Conservation (phyloP, 2,888 invertebrate species). For the Uloborus plumipes region DNA sequence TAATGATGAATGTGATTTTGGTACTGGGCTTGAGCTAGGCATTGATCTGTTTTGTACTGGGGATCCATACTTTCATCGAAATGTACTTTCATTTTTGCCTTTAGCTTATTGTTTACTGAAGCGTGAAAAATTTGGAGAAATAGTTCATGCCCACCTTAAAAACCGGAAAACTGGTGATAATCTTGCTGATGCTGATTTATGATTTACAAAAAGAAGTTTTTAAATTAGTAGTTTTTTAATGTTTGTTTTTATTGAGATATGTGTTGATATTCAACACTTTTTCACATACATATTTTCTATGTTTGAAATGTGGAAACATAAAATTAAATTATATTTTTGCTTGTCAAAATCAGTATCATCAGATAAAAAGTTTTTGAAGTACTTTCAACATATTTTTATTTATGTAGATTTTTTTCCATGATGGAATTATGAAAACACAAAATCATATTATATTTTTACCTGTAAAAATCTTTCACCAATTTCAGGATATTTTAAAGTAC, state of each 20-base stretch:
- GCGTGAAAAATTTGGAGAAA: conserved; percentile 80
- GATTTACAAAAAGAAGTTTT: background rate
- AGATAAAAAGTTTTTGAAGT: too few relatives aligned
- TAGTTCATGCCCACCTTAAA: conserved; percentile 82
- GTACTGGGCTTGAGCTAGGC: conserved; percentile 90
- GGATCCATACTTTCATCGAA: conserved; percentile 78
- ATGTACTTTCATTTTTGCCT: conserved; percentile 78
- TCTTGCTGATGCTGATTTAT: conserved; percentile 3
- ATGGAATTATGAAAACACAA: too few relatives aligned
- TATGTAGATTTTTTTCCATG: too few relatives aligned
- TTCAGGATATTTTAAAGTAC: too few relatives aligned
- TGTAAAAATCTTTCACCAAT: too few relatives aligned
- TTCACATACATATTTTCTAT: background rate
- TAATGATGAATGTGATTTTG: conserved; percentile 95
- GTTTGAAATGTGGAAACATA: too few relatives aligned
- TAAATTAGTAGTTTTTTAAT: background rate
- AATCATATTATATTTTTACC: too few relatives aligned
- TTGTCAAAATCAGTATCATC: too few relatives aligned
- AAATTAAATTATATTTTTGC: too few relatives aligned
- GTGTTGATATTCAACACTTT: background rate
- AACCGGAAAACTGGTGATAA: conserved; percentile 73
- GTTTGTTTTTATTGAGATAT: background rate
- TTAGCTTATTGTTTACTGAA: conserved; percentile 84
- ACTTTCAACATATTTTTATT: too few relatives aligned
- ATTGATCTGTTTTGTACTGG: conserved; percentile 87